These are phyloP conservation scores for Calephelis virginiensis DNA, from an alignment of 1,140 invertebrate genomes.

Conservation along the genomic window DNA sequence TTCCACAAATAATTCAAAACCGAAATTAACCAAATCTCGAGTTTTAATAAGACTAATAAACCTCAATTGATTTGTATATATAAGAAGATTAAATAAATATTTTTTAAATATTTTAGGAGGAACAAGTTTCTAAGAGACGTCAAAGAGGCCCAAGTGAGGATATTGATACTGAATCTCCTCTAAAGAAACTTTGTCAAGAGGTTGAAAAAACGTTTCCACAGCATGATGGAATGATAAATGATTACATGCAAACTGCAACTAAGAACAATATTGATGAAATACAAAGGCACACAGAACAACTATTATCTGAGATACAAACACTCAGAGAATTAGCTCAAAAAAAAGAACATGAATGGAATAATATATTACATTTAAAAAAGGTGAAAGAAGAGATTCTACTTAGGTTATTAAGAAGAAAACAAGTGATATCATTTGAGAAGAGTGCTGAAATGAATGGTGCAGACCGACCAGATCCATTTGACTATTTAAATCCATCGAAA, in stretches of 20 bases:
- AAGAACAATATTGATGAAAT: conserved; percentile 80
- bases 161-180: conserved; percentile 62
- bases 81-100: not conserved
- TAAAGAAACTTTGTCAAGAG: conserved; percentile 77
- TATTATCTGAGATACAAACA: conserved; percentile 82
- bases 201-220: conserved; percentile 77
- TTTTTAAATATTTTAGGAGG: conserved; percentile 47
- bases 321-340: conserved; percentile 84
- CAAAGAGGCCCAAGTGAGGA: conserved; percentile 60
- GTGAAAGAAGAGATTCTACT: conserved; percentile 89
- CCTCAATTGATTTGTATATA: not conserved
- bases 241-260: conserved; percentile 80
- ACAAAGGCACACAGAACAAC: conserved; percentile 79
- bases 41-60: not conserved
- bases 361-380: conserved; percentile 87
- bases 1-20: no score
- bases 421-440: conserved; percentile 78
- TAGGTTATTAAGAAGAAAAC: conserved; percentile 82
- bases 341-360: conserved; percentile 92
- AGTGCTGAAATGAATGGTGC: conserved; percentile 59
- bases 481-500: conserved; percentile 65
- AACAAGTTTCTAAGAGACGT: conserved; percentile 52
- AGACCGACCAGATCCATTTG: conserved; percentile 60
- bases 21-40: no score
- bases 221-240: conserved; percentile 80